Conservation (phyloP, 2,888 invertebrate genomes). For the Sturmia bella region DNA sequence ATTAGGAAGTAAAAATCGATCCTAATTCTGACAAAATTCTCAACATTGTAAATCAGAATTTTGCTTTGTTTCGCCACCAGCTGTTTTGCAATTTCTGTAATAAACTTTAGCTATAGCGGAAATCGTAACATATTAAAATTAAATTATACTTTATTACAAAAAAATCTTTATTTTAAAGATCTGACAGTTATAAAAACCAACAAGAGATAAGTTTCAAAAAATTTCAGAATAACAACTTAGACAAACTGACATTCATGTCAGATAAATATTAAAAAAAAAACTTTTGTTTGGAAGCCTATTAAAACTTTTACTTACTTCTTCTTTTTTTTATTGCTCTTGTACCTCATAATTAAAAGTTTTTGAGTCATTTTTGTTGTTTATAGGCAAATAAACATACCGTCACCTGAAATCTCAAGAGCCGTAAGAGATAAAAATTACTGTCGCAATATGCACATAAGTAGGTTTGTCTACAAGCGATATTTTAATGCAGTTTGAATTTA, state of each 20-base stretch:
- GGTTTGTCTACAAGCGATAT: no score
- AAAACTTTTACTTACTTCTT: constrained; percentile 36
- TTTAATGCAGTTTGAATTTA: no score
- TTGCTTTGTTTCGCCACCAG: no score
- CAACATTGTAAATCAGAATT: no score
- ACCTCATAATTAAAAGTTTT: constrained; percentile 52
- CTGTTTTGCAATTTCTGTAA: no score
- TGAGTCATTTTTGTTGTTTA: background rate
- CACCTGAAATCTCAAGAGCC: no score
- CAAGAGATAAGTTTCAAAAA: background rate
- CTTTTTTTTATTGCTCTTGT: background rate
- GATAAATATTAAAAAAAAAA: constrained; percentile 25
- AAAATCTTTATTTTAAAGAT: background rate
- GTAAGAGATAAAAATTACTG: no score
- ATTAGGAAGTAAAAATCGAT: no score
- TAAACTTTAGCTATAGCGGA: background rate
- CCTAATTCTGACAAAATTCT: no score
- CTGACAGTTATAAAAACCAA: background rate
- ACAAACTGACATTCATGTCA: constrained; percentile 15
- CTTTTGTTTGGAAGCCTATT: constrained; percentile 41
- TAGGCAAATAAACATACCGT: background rate
- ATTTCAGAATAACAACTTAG: background rate
- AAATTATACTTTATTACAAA: background rate
- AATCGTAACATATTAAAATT: background rate
- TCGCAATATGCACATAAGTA: no score